Evolutionary conservation across 1,140 invertebrate genomes (phyloP), one percentile per base, ranked within the genome.

Genomic region (Diuraphis noxia): DNA sequence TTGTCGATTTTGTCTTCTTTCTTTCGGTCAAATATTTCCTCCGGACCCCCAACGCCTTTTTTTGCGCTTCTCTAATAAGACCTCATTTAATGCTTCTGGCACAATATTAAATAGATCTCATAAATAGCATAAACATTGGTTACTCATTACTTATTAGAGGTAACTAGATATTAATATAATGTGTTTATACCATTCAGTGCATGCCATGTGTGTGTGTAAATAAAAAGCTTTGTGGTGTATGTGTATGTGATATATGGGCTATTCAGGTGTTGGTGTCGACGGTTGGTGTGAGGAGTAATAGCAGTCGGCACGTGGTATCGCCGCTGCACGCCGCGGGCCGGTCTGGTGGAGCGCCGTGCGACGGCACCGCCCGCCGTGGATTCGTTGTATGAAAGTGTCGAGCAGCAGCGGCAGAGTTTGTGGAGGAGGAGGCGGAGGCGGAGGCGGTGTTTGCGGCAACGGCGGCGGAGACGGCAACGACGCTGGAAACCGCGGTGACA

Each of bases 401-500:
- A n/a, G 92, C 92, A 87, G 82, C 93, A 84, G 92, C 92, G 81
- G 92, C 92, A 49, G 92, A 92, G 40, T 92, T 92, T 88, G 92
- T 92, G 40, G 92, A 93, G 92, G 92, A 92, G 34, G 92, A 94
- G 81, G 94, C 94, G 92, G 92, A 94, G 81, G 94, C 94, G 92
- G 93, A 93, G 34, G 95, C 95, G 43, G 94, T 94, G 86, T 88
- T 63, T 56, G 95, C 95, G 92, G 95, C 95, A 30, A 94, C 90
- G 38, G 91, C 88, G 77, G 92, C 92, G 79, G 77, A 92, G 49
- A 84, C 91, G 40, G 91, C 92, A 77, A 87, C 92, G 49, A 92
- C 89, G 30, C 94, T 56, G 95, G 95, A 93, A 95, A 95, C 92
- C 96, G 96, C 93, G 92, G 97, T 98, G 93, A 97, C 98, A 98